phyloP scores from a whole-genome alignment of 2,888 invertebrate genomes.

The Hirtodrosophila confusa region DNA sequence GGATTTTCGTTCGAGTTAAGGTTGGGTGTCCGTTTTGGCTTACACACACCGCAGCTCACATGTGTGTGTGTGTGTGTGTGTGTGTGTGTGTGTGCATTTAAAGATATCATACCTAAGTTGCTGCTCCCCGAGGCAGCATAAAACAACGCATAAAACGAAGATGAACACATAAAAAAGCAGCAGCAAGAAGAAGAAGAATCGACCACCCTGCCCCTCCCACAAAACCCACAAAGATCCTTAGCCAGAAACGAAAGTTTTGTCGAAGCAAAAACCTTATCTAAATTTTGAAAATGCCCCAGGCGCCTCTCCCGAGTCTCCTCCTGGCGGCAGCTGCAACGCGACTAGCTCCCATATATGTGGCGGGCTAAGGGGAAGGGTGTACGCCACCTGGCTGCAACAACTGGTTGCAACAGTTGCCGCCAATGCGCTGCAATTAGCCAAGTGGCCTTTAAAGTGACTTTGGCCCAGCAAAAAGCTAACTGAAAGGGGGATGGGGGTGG shows the following conservation, averaged over 20 bases:
- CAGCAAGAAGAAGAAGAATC: conserved; percentile 26
- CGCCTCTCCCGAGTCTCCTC: neutral
- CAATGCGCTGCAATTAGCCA: conserved; percentile 42
- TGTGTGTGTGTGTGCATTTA: conserved; percentile 69
- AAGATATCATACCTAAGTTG: conserved; percentile 79
- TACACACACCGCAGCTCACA: conserved; percentile 33
- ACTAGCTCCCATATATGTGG: too few relatives aligned
- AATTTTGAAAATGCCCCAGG: conserved; percentile 78
- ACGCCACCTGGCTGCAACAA: neutral
- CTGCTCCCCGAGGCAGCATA: conserved; percentile 64
- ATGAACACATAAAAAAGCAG: conserved; percentile 27
- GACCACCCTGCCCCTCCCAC: conserved; percentile 16
- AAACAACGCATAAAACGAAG: conserved; percentile 64
- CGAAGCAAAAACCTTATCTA: conserved; percentile 84
- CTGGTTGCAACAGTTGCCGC: conserved; percentile 38
- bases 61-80: conserved; percentile 49
- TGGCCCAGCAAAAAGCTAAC: conserved; percentile 13
- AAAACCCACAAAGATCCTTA: conserved; percentile 42
- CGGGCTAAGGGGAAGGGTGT: neutral
- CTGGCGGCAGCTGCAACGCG: too few relatives aligned
- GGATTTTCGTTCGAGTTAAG: conserved; percentile 41
- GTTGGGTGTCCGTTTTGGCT: conserved; percentile 71
- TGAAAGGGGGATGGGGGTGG: neutral
- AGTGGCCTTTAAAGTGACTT: conserved; percentile 28
- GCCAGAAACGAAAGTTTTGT: conserved; percentile 80